Evolutionary conservation across 2,888 invertebrate species (phyloP).

Genomic region (Tigriopus californicus): DNA sequence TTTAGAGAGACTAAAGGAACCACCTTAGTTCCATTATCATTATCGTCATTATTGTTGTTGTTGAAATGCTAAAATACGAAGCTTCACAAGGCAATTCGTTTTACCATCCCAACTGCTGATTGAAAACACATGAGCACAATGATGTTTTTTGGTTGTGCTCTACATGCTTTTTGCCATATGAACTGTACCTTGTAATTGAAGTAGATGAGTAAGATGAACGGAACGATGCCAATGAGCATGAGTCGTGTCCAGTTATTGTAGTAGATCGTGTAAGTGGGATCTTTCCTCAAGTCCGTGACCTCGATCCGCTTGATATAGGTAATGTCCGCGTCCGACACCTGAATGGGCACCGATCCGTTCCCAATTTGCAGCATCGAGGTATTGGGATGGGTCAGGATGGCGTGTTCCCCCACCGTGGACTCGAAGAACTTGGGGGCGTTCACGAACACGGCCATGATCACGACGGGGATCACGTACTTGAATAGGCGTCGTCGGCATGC

Average conservation of each 20-base stretch:
- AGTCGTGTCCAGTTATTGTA: constrained; percentile 14
- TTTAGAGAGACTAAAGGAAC: no score
- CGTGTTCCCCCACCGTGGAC: not conserved
- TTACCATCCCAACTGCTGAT: no score
- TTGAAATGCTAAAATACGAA: no score
- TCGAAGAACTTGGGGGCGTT: constrained; percentile 12
- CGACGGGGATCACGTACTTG: constrained; percentile 9
- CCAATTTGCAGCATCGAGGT: not conserved
- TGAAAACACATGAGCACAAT: no score
- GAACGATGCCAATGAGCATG: constrained; percentile 7
- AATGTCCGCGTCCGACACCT: not conserved
- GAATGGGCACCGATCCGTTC: not conserved
- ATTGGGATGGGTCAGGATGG: not conserved
- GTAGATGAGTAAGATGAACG: constrained; percentile 6
- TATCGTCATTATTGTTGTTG: no score
- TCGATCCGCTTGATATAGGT: not conserved
- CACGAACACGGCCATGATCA: not conserved
- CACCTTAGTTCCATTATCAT: no score
- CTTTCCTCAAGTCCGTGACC: constrained; percentile 10
- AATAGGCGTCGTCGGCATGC: constrained; percentile 4
- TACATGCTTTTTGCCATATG: not conserved
- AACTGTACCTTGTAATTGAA: constrained; percentile 13
- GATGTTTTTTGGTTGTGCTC: no score
- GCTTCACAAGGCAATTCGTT: no score
- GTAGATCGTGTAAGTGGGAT: constrained; percentile 11